phyloP scores from a whole-genome alignment of 2,113 vertebrate genomes.

The Sinosuthora webbiana region DNA sequence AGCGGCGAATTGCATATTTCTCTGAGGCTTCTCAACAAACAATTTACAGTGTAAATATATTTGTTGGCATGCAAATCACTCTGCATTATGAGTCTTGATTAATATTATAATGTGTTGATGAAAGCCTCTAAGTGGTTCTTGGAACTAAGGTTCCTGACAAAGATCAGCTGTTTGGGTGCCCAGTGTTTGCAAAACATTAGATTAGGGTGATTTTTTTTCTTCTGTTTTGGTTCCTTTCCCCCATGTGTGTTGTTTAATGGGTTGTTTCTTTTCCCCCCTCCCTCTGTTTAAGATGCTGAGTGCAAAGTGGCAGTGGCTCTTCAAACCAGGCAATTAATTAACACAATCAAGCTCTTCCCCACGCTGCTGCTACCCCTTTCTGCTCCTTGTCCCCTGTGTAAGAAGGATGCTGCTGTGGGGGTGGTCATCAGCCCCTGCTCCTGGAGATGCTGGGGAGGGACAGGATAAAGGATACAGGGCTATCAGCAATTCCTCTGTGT shows the following conservation, averaged over 20 bases:
- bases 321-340: constrained; percentile 57
- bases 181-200: constrained; percentile 68
- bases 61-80: constrained; percentile 83
- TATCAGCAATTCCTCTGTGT: not conserved
- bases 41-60: constrained; percentile 83
- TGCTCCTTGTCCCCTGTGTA: not conserved
- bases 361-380: not conserved
- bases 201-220: constrained; percentile 55
- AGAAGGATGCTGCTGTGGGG: not conserved
- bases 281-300: not conserved
- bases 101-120: constrained; percentile 84
- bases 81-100: constrained; percentile 82
- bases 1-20: constrained; percentile 72
- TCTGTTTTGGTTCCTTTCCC: not conserved
- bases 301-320: not conserved
- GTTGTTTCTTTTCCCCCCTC: not conserved
- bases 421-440: not conserved
- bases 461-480: fast-evolving
- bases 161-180: constrained; percentile 76
- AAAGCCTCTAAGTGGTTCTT: constrained; percentile 79
- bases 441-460: not conserved
- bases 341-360: not conserved
- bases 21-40: constrained; percentile 79
- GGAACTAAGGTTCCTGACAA: constrained; percentile 73
- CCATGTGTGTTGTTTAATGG: not conserved